Conservation (phyloP, 1,140 invertebrate species). For the Drosophila ficusphila region DNA sequence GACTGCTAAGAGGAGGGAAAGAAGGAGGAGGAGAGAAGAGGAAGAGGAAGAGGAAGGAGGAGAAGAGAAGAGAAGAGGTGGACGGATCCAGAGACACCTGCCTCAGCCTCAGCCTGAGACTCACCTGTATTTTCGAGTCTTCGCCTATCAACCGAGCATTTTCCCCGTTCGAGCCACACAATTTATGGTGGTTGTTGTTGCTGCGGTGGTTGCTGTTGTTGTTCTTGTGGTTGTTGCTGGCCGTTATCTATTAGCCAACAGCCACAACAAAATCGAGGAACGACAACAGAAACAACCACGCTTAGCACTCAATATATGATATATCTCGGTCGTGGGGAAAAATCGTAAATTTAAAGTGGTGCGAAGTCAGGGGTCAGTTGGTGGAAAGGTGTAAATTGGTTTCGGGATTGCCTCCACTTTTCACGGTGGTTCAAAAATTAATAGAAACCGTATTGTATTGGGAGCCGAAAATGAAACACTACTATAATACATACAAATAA, state of each 20-base stretch:
- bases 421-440: neutral
- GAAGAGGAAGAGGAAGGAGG: neutral
- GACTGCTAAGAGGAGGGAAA: neutral
- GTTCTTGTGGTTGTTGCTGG: slow-evolving; percentile 12
- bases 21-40: neutral
- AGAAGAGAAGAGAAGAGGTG: neutral
- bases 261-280: slow-evolving; percentile 9
- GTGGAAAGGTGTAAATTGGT: slow-evolving; percentile 7
- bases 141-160: slow-evolving; percentile 23
- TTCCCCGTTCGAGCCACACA: slow-evolving; percentile 40
- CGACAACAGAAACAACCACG: neutral
- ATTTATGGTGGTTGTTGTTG: slow-evolving; percentile 36
- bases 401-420: neutral
- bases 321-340: slow-evolving; percentile 6
- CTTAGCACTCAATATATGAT: slow-evolving; percentile 28
- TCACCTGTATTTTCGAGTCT: slow-evolving; percentile 20
- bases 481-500: no score
- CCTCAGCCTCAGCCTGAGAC: slow-evolving; percentile 6
- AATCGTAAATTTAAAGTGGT: slow-evolving; percentile 27
- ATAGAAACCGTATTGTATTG: neutral
- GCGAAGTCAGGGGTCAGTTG: slow-evolving; percentile 19
- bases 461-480: no score
- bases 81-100: slow-evolving; percentile 19
- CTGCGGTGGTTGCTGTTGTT: slow-evolving; percentile 27
- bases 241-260: slow-evolving; percentile 50